Percentiles rank a stretch among this genome's conserved stretches.
Evolutionary conservation across 2,888 invertebrate genomes (phyloP).

Genomic region (Lymantria dispar): DNA sequence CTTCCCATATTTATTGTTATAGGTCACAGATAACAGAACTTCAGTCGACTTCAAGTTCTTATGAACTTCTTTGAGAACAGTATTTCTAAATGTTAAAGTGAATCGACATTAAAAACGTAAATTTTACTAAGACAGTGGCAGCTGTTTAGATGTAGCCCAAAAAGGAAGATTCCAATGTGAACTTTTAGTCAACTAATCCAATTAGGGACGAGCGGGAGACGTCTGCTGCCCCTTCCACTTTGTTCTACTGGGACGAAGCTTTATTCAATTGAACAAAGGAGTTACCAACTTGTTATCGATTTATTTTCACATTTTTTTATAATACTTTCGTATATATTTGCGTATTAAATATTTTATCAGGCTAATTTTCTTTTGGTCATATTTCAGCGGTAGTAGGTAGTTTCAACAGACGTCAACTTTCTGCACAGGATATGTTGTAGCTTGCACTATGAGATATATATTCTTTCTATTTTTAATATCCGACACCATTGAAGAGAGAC

Average conservation of each 20-base stretch:
- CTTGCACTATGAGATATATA: too few species aligned
- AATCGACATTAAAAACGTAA: constrained; percentile 1
- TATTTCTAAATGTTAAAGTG: neutral
- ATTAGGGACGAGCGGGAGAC: constrained; percentile 48
- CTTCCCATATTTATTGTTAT: too few species aligned
- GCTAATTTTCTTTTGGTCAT: too few species aligned
- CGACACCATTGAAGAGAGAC: too few species aligned
- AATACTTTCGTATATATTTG: neutral
- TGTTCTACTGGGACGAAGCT: constrained; percentile 18
- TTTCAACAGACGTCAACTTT: too few species aligned
- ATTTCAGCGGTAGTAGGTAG: too few species aligned
- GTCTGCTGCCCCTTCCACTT: constrained; percentile 28
- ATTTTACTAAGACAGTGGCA: constrained; percentile 25
- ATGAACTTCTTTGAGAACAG: too few species aligned
- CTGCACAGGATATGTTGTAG: too few species aligned
- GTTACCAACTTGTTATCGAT: constrained; percentile 35
- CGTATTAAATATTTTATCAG: too few species aligned
- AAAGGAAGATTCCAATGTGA: constrained; percentile 54
- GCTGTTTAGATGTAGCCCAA: constrained; percentile 46
- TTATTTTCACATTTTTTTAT: constrained; percentile 13
- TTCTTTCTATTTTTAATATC: too few species aligned
- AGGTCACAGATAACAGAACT: too few species aligned
- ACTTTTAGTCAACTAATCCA: constrained; percentile 70
- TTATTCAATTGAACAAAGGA: neutral
- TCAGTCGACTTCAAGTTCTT: too few species aligned